A percentile compares a stretch with the other conserved stretches of the same genome.
Conservation (phyloP, 2,888 invertebrate genomes). For the Philereme transversata region DNA sequence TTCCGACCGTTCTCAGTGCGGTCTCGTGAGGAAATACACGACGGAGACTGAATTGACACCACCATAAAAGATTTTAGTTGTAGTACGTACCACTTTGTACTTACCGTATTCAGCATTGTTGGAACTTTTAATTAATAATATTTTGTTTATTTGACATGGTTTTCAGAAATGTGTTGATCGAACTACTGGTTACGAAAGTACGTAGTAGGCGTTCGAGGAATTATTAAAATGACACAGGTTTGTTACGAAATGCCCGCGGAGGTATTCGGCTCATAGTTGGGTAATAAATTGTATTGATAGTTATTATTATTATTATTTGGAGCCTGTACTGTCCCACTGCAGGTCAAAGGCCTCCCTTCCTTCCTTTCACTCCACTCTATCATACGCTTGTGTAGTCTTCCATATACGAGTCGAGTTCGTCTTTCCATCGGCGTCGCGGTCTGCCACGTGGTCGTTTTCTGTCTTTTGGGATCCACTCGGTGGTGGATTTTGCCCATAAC, state of each 20-base stretch:
- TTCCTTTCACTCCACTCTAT: too few species aligned
- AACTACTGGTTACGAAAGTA: slow-evolving; percentile 32
- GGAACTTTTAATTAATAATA: slow-evolving; percentile 13
- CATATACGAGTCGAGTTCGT: too few species aligned
- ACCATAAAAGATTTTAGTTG: slow-evolving; percentile 15
- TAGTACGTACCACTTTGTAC: slow-evolving; percentile 17
- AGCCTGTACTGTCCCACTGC: too few species aligned
- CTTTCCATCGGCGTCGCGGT: too few species aligned
- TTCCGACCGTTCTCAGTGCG: too few species aligned
- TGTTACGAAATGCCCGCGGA: slow-evolving; percentile 33
- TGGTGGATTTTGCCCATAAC: too few species aligned
- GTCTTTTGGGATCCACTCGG: too few species aligned
- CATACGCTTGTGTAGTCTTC: too few species aligned
- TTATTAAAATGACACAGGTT: slow-evolving; percentile 36
- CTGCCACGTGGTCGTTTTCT: too few species aligned
- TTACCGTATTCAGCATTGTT: slow-evolving; percentile 12
- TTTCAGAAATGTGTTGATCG: slow-evolving; percentile 22
- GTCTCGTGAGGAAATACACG: slow-evolving; percentile 9
- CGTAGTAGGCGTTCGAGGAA: slow-evolving; percentile 38
- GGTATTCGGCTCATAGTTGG: slow-evolving; percentile 22
- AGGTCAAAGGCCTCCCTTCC: too few species aligned
- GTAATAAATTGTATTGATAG: slow-evolving; percentile 23
- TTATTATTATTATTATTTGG: too few species aligned
- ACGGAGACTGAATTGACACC: slow-evolving; percentile 6
- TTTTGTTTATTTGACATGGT: slow-evolving; percentile 24